Conservation (phyloP, 2,113 vertebrate species). For the Oncorhynchus kisutch region DNA sequence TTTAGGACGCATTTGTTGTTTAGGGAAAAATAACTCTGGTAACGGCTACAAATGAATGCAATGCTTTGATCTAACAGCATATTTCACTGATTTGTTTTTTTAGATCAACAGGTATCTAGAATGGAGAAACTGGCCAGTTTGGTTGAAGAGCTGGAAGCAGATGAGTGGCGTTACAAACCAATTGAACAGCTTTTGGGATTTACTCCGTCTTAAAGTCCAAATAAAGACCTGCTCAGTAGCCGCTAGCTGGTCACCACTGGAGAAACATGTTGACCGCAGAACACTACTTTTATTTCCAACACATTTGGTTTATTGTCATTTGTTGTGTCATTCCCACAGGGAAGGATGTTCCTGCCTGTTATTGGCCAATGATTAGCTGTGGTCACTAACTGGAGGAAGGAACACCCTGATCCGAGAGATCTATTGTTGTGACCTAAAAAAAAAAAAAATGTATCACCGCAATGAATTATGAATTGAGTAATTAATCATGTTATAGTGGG, state of each 20-base stretch:
- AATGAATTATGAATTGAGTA: no score
- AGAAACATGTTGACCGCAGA: not conserved
- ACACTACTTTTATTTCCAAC: not conserved
- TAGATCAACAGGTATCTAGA: conserved; percentile 96
- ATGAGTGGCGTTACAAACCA: conserved; percentile 97
- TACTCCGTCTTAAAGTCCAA: conserved; percentile 82
- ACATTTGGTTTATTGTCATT: not conserved
- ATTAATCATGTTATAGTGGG: no score
- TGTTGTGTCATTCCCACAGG: not conserved
- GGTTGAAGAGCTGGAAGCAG: conserved; percentile 97
- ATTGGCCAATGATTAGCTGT: not conserved
- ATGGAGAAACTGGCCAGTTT: conserved; percentile 96
- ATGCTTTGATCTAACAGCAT: no score
- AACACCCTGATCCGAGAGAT: no score
- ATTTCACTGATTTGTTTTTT: not conserved
- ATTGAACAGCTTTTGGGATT: conserved; percentile 97
- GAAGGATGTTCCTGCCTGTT: not conserved
- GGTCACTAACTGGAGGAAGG: no score
- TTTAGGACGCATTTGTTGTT: not conserved
- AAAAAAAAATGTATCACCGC: no score
- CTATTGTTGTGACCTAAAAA: not conserved
- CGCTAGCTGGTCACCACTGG: not conserved
- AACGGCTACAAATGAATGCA: no score
- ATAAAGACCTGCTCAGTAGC: not conserved
- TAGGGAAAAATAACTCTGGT: not conserved